These are phyloP conservation scores for Lysandra bellargus DNA, from an alignment of 2,888 invertebrate genomes.

Conservation along the genomic window DNA sequence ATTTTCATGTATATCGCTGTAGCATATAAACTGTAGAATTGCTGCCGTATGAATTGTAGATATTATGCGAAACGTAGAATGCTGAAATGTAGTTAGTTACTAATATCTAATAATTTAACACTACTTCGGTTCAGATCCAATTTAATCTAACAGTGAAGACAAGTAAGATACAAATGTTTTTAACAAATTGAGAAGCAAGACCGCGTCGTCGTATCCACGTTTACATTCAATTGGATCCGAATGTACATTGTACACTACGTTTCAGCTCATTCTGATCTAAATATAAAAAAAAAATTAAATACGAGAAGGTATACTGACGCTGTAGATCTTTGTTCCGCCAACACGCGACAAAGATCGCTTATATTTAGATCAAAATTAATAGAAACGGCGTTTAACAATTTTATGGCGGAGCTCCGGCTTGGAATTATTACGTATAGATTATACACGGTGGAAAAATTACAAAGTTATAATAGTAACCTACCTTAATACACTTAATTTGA, in stretches of 20 bases:
- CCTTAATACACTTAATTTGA: no score
- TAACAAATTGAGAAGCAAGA: not conserved
- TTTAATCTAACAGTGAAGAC: not conserved
- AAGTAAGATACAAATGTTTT: not conserved
- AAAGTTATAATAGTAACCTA: no score
- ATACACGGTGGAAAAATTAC: no score
- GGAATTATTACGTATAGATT: not conserved
- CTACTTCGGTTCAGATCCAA: slow-evolving; percentile 16
- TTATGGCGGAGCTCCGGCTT: not conserved
- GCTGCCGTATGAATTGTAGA: not conserved
- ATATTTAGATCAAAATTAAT: not conserved
- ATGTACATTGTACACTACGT: not conserved
- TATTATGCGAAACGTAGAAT: not conserved
- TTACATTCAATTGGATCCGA: not conserved
- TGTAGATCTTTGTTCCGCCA: not conserved
- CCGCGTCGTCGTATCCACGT: not conserved
- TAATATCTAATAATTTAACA: slow-evolving; percentile 29
- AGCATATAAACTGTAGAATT: not conserved
- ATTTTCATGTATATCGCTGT: not conserved
- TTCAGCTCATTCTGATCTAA: no score
- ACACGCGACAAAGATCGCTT: not conserved
- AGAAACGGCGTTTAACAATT: not conserved
- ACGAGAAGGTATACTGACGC: no score
- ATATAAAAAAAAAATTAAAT: no score
- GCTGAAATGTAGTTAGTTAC: not conserved